Percentiles rank a stretch among this genome's conserved stretches.
phyloP scores from a whole-genome alignment of 2,797 vertebrate species.

The Gambelia wislizenii region DNA sequence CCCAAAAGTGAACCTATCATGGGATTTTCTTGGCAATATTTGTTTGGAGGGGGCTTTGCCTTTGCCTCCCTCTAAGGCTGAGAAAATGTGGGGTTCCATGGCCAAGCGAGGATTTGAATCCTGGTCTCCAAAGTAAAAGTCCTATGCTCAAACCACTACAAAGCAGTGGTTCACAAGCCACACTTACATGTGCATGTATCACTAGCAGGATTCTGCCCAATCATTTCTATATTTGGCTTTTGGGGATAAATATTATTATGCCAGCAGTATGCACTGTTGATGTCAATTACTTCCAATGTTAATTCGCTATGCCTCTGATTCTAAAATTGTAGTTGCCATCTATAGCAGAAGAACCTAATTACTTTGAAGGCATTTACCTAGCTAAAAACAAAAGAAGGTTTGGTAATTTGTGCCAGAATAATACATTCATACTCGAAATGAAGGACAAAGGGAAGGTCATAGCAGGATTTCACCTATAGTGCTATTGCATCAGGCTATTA shows the following conservation, averaged over 20 bases:
- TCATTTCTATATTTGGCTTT: not conserved
- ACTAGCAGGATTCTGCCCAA: no score
- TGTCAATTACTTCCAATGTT: not conserved
- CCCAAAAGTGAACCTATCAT: no score
- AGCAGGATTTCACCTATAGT: not conserved
- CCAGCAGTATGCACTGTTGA: not conserved
- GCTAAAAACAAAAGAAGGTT: not conserved
- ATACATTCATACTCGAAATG: not conserved
- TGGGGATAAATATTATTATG: not conserved
- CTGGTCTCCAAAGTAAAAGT: no score
- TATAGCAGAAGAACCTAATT: slow-evolving; percentile 8
- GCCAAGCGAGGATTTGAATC: no score
- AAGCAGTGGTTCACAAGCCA: no score
- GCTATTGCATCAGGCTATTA: not conserved
- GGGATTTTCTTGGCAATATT: no score
- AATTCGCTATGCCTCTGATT: not conserved
- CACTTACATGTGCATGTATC: no score
- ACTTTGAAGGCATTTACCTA: not conserved
- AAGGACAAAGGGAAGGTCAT: not conserved
- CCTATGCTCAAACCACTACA: no score
- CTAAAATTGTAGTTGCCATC: not conserved
- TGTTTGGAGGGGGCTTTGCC: no score
- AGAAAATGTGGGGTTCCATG: no score
- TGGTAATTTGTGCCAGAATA: not conserved
- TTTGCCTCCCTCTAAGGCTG: no score